A percentile compares a stretch with the other conserved stretches of the same genome.
Evolutionary conservation across 2,113 vertebrate genomes (phyloP).

Genomic region (Amazona vittata): DNA sequence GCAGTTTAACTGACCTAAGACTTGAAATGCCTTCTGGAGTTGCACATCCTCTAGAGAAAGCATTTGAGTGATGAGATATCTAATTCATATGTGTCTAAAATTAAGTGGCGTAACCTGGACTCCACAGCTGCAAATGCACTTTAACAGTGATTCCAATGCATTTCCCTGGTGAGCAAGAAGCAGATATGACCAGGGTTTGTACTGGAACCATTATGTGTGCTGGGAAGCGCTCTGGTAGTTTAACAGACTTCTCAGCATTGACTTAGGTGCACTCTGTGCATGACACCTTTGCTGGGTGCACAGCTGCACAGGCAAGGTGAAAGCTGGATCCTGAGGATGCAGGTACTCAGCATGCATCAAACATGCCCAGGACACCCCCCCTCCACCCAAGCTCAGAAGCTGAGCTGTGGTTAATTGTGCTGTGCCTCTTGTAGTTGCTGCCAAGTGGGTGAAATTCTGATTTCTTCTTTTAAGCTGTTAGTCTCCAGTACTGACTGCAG

Average conservation of each 20-base stretch:
- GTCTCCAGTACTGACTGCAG: not conserved
- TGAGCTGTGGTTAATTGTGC: not conserved
- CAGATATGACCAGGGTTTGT: not conserved
- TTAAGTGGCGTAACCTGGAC: not conserved
- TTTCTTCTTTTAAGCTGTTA: not conserved
- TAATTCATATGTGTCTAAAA: not conserved
- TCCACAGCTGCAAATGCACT: not conserved
- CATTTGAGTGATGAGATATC: constrained; percentile 15
- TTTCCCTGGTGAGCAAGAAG: not conserved
- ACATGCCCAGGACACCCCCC: not conserved
- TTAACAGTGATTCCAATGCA: not conserved
- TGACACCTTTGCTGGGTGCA: not conserved
- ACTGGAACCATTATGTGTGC: not conserved
- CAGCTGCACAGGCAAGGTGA: not conserved
- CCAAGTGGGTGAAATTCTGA: not conserved
- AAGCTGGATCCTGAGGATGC: not conserved
- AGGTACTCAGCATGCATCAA: not conserved
- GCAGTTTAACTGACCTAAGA: constrained; percentile 41
- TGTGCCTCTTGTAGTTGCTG: not conserved
- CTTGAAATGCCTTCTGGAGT: constrained; percentile 59
- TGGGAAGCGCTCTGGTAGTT: not conserved
- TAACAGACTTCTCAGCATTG: not conserved
- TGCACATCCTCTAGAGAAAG: not conserved
- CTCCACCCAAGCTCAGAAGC: not conserved
- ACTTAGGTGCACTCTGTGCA: not conserved